Base-by-base conservation (phyloP, 1,140 invertebrate genomes). In the Drosophila pandora region DNA sequence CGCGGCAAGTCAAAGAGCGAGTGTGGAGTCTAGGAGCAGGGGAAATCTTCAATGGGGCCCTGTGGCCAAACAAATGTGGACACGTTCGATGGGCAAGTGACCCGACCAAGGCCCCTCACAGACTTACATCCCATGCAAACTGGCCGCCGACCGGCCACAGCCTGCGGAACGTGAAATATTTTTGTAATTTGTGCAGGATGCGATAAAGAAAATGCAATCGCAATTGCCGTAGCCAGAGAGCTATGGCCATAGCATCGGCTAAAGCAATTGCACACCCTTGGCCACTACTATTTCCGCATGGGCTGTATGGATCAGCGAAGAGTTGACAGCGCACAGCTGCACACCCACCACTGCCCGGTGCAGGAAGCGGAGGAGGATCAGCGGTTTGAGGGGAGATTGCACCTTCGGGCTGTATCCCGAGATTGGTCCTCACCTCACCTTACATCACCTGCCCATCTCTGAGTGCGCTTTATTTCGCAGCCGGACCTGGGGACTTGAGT, bases 121-220 rank as follows among this genome's bases (percentile, higher is more conserved):
- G 32, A 45, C 45, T 21, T 47, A 52, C 21, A 55, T 50, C 56
- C 56, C 59, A 73, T 63, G 54, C 43, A 47, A 9, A 47, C 43
- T 43, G 13, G 41, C 4, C 41, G 17, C 41, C 50, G 52, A 13
- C 63, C 50, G 45, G 48, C 45, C 52, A 41, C 49, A 56, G 34
- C 32, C 55, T 37, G 58, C 23, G 61, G 71, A 63, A 80, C 60
- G 77, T 76, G 77, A 77, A 76, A 81, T 81, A 77, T 81, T 76
- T 72, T 81, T 76, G 78, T 72, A 72, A 81, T 81, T 81, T 81
- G 78, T 81, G 72, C 54, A 81, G 72, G 67, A 72, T 81, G 72
- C 78, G 78, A 81, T 81, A 81, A 76, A 71, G 68, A 77, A 77
- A 82, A 82, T 76, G 73, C 67, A 79, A 79, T 63, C 65, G 60